Conservation (phyloP, 2,797 vertebrate species). For the Heteromormyrus szaboi region DNA sequence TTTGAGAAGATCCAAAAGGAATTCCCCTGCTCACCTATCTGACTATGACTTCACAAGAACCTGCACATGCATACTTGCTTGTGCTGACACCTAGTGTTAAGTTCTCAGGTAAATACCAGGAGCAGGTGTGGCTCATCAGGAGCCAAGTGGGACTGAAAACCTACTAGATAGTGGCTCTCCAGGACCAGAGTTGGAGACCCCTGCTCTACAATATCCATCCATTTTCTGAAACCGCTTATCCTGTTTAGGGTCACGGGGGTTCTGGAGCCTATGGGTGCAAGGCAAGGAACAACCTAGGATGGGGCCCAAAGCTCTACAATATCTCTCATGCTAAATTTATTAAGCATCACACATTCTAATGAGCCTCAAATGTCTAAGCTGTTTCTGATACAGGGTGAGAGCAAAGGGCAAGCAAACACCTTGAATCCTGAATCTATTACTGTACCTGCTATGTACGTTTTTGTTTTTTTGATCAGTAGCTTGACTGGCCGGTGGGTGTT, state of each 20-base stretch:
- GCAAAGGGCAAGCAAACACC: neutral
- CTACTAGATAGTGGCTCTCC: too few relatives aligned
- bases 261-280: too few relatives aligned
- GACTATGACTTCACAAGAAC: neutral
- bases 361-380: neutral
- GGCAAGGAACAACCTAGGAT: too few relatives aligned
- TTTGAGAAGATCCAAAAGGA: neutral
- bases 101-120: neutral
- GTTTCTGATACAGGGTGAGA: neutral
- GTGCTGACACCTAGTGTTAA: slow-evolving; percentile 15
- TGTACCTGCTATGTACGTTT: neutral
- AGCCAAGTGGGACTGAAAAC: too few relatives aligned
- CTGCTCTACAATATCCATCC: neutral
- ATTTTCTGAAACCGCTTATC: too few relatives aligned
- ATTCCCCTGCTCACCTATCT: neutral
- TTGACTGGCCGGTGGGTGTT: too few relatives aligned
- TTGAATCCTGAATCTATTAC: neutral
- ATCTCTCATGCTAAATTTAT: neutral
- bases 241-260: too few relatives aligned
- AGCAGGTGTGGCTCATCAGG: too few relatives aligned
- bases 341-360: neutral
- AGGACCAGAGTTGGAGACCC: neutral
- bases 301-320: too few relatives aligned
- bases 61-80: neutral
- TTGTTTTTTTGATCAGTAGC: too few relatives aligned